Conservation (phyloP, 53 echinoderm and acorn worm genomes). For the Crossaster papposus region DNA sequence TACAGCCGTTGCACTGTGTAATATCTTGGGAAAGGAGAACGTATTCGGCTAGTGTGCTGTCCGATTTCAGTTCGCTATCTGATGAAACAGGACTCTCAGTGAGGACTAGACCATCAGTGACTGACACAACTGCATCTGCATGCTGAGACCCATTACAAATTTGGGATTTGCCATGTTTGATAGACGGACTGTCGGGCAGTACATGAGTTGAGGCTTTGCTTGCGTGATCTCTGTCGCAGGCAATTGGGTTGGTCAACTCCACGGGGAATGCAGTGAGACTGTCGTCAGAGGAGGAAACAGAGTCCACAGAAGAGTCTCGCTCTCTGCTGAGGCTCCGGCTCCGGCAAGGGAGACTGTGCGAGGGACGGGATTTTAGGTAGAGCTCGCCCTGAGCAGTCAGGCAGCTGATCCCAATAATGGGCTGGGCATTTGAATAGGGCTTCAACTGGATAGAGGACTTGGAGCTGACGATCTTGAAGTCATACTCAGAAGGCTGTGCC, state of each 20-base stretch:
- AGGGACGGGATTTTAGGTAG: slow-evolving; percentile 47
- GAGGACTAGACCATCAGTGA: background rate
- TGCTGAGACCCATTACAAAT: background rate
- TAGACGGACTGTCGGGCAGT: slow-evolving; percentile 30
- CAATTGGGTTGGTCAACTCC: slow-evolving; percentile 29
- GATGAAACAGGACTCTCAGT: slow-evolving; percentile 7
- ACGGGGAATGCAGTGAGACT: slow-evolving; percentile 83
- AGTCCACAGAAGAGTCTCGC: slow-evolving; percentile 76
- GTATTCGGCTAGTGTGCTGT: background rate
- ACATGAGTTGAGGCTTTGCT: slow-evolving; percentile 9
- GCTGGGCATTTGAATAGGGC: slow-evolving; percentile 49
- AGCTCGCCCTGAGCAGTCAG: slow-evolving; percentile 76
- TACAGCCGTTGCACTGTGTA: slow-evolving; percentile 18
- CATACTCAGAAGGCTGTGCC: background rate
- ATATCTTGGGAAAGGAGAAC: slow-evolving; percentile 1
- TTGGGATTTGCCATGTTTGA: background rate
- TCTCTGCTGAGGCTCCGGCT: slow-evolving; percentile 50
- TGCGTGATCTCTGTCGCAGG: slow-evolving; percentile 11
- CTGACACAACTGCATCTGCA: background rate
- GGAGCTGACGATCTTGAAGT: slow-evolving; percentile 13
- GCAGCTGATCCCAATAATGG: slow-evolving; percentile 69
- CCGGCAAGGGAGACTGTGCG: slow-evolving; percentile 17
- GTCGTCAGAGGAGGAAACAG: slow-evolving; percentile 91
- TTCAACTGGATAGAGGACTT: slow-evolving; percentile 14
- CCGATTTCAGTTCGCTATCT: slow-evolving; percentile 2